Evolutionary conservation across 2,888 invertebrate genomes (phyloP), one percentile per base, ranked within the genome.

Genomic region (Chloroclysta siterata): DNA sequence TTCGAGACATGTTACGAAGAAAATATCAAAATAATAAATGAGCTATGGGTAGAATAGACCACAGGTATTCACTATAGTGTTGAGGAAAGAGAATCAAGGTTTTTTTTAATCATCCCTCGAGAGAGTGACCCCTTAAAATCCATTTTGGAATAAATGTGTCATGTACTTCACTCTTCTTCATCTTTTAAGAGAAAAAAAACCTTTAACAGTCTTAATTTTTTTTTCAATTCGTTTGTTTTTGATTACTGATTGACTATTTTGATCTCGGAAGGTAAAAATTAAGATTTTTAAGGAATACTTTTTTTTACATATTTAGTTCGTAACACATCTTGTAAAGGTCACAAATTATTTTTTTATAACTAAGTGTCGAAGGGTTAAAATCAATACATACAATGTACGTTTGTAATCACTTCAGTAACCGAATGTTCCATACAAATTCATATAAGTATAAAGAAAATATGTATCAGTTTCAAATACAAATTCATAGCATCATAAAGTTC

Each of bases 361-460:
- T 46, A 55, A n/a, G 42, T 22, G 65, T 65, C 60, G 53, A 60
- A 7, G 47, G 57, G 60, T 65, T 57, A 65, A 65, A 65, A 65
- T 53, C 17, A 28, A 60, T 60, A 52, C 55, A 53, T 57, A 65
- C n/a, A 50, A 50, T 50, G 50, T 50, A 50, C 22, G 28, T 48
- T n/a, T 46, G 50, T 55, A 55, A 59, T 48, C 46, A 57, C 14
- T 28, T 8, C 56, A 48, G 53, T 60, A 56, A 56, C 54, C 17
- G 47, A 36, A 36, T 15, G 53, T 48, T 59, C 52, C 60, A 60
- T 60, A 65, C 22, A 52, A 46, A 14, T 44, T 55, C 59, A 59
- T 59, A 59, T 48, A 63, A 58, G 11, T 39, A 3, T 39, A 3
- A 39, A 11, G 11, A 8, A 39, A 11, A 11, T 39, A 39, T 4